These are phyloP conservation scores for Neosilurus hyrtlii DNA, from an alignment of 2,797 vertebrate species.

Conservation along the genomic window DNA sequence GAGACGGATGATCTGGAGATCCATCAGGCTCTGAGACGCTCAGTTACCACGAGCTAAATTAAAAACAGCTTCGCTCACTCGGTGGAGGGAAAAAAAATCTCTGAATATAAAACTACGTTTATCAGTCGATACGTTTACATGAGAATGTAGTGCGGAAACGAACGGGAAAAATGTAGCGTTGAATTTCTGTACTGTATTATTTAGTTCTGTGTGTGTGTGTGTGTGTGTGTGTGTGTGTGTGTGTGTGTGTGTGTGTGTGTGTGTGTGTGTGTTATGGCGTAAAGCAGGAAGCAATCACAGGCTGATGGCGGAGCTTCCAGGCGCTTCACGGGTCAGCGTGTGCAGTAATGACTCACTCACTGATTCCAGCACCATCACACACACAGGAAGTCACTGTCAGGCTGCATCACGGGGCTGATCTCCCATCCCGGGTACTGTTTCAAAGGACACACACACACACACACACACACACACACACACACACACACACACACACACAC, in stretches of 20 bases:
- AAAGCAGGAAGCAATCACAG: slow-evolving; percentile 65
- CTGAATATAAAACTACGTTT: slow-evolving; percentile 20
- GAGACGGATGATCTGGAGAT: slow-evolving; percentile 9
- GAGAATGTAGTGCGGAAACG: not conserved
- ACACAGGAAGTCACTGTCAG: slow-evolving; percentile 63
- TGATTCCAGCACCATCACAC: slow-evolving; percentile 60
- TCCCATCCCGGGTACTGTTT: slow-evolving; percentile 55
- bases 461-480: slow-evolving; percentile 21
- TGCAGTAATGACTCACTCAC: slow-evolving; percentile 59
- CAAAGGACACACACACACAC: slow-evolving; percentile 48
- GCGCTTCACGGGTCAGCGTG: slow-evolving; percentile 64
- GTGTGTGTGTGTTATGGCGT: slow-evolving; percentile 34
- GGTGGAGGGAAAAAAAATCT: not conserved
- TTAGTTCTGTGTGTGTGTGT: slow-evolving; percentile 23
- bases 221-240: slow-evolving; percentile 32
- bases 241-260: slow-evolving; percentile 33
- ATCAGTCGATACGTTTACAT: not conserved
- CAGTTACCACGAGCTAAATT: slow-evolving; percentile 40
- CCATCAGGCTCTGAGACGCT: slow-evolving; percentile 29
- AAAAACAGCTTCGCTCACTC: slow-evolving; percentile 32
- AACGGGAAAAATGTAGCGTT: not conserved
- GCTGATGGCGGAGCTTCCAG: slow-evolving; percentile 52
- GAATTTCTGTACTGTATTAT: slow-evolving; percentile 2
- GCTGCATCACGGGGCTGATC: slow-evolving; percentile 59
- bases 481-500: slow-evolving; percentile 18